These are phyloP conservation scores for Salvator merianae DNA, from an alignment of 2,113 vertebrate species.

Conservation along the genomic window DNA sequence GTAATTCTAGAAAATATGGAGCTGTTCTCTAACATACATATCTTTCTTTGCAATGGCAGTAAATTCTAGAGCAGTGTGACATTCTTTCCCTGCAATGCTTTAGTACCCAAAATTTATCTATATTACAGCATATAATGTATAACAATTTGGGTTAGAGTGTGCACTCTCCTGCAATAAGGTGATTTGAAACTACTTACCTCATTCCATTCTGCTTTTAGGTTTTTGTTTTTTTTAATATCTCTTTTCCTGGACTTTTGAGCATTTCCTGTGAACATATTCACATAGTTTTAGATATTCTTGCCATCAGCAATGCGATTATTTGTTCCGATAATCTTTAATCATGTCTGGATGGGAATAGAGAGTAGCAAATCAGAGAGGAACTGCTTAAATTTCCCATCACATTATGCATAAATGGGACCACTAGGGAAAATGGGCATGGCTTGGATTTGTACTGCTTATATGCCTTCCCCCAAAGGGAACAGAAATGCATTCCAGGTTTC, in stretches of 20 bases:
- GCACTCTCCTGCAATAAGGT: not conserved
- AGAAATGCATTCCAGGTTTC: no score
- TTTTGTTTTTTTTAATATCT: not conserved
- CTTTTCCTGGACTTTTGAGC: not conserved
- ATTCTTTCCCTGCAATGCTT: not conserved
- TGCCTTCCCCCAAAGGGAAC: no score
- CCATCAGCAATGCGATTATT: not conserved
- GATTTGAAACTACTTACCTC: not conserved
- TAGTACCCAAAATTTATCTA: slow-evolving; percentile 2
- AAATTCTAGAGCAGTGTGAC: not conserved
- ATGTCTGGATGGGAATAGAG: no score
- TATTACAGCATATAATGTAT: not conserved
- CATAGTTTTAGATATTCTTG: not conserved
- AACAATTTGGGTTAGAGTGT: not conserved
- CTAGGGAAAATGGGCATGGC: no score
- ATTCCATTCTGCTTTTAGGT: not conserved
- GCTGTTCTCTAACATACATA: not conserved
- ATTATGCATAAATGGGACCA: no score
- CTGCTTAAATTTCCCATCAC: no score
- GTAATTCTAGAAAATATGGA: not conserved
- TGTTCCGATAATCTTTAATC: not conserved
- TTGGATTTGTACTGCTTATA: no score
- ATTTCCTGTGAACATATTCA: not conserved
- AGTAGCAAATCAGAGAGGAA: no score
- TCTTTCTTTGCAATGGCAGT: not conserved